These are phyloP conservation scores for Eleutherodactylus coqui DNA, from an alignment of 2,797 vertebrate species.

Conservation along the genomic window DNA sequence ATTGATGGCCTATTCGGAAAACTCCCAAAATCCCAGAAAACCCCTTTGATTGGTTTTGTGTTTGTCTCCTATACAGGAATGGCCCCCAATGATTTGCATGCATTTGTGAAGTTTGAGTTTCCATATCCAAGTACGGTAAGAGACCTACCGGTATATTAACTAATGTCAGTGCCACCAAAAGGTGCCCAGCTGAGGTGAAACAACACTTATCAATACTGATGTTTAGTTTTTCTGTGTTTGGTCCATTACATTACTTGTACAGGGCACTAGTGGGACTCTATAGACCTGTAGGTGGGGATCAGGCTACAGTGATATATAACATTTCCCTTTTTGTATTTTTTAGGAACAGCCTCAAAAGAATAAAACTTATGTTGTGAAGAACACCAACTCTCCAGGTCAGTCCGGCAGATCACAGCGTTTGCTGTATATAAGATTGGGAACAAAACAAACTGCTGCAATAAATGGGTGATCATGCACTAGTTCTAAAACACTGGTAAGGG, in stretches of 20 bases:
- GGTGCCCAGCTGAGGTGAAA: no score
- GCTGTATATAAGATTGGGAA: no score
- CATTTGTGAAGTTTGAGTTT: conserved; percentile 93
- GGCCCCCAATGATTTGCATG: conserved; percentile 87
- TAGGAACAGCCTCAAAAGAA: conserved; percentile 95
- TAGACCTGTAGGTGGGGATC: background rate
- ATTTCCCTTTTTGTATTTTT: conserved; percentile 26
- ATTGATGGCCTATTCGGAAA: no score
- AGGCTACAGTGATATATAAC: background rate
- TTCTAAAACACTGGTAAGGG: no score
- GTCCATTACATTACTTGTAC: no score
- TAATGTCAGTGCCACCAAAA: background rate
- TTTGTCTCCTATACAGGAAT: conserved; percentile 79
- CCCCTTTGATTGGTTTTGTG: background rate
- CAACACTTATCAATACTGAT: no score
- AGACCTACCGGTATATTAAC: background rate
- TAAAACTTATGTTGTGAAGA: conserved; percentile 92
- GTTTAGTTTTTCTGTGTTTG: no score
- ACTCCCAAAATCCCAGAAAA: no score
- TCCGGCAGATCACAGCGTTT: background rate
- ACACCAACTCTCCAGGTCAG: conserved; percentile 93
- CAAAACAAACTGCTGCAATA: no score
- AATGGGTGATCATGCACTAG: no score
- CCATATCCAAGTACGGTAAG: conserved; percentile 92
- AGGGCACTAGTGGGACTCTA: no score